Percentiles rank a stretch among this genome's conserved stretches.
Evolutionary conservation across 2,797 vertebrate species (phyloP).

Genomic region (Hydrocynus forskahlii): DNA sequence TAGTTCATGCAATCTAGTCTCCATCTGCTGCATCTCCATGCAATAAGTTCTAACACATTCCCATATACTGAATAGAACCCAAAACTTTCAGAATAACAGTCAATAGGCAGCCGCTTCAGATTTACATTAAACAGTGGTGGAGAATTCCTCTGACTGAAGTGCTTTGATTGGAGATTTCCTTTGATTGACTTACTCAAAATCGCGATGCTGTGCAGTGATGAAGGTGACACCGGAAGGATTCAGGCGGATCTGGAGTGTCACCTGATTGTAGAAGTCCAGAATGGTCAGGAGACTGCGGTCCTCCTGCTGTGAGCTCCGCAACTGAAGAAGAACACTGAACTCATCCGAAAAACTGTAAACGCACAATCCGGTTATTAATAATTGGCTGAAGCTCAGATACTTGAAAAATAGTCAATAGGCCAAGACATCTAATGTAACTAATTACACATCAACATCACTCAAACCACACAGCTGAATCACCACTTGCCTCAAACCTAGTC

Average conservation of each 20-base stretch:
- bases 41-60: too few relatives aligned
- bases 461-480: too few relatives aligned
- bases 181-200: constrained; percentile 78
- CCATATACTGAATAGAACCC: too few relatives aligned
- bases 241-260: constrained; percentile 83
- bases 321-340: constrained; percentile 79
- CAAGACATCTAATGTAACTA: too few relatives aligned
- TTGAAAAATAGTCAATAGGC: too few relatives aligned
- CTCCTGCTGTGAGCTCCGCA: constrained; percentile 74
- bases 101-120: neutral
- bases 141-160: neutral
- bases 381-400: neutral
- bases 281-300: constrained; percentile 80
- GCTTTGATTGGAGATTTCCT: too few relatives aligned
- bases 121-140: neutral
- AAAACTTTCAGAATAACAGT: neutral
- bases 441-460: too few relatives aligned
- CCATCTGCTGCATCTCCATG: too few relatives aligned
- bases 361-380: constrained; percentile 4
- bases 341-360: constrained; percentile 79
- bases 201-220: constrained; percentile 76
- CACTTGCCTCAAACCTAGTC: too few relatives aligned
- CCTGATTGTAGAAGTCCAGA: constrained; percentile 74
- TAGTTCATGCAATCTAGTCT: too few relatives aligned
- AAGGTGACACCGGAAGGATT: constrained; percentile 73